Evolutionary conservation across 2,113 vertebrate species (phyloP), one percentile per base, ranked within the genome.

Genomic region (Dascyllus trimaculatus): DNA sequence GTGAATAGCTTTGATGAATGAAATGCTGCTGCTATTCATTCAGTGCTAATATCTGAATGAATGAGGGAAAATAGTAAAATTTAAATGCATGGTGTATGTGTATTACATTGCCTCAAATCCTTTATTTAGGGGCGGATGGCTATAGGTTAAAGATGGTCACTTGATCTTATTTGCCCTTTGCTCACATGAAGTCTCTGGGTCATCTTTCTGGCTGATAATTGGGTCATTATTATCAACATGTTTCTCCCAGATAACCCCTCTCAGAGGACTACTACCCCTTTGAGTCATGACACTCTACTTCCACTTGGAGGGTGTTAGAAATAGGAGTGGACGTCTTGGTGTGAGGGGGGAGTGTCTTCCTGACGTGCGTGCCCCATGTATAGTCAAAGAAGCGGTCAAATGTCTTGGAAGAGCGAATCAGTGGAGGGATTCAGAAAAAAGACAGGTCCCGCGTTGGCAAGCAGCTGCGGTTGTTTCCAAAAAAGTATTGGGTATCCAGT

Each of bases 401-500:
- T 93, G 94, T 96, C 94, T 88, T 74, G 72, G 73, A 71, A 86
- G 90, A 94, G 95, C 96, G 94, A 97, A 97, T 97, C 95, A 94
- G 91, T 89, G 90, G 67, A 68, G 89, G 66, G 93, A 91, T 92
- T 93, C 92, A 90, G 89, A 86, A 90, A 95, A 94, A 95, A 92
- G 85, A 77, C 60, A 63, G 85, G 84, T 87, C 87, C 87, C 74
- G 78, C 88, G 85, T 84, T 79, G 82, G 86, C 86, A 92, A 90
- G 69, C 94, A 93, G 89, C 90, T 94, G 78, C 85, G 46, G 80
- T 88, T 58, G 82, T 86, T 94, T 95, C 95, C 95, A 96, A 97
- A 97, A 98, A 96, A 94, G 96, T 95, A 96, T 96, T 95, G 90
- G 94, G 93, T 96, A 93, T 95, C 96, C 89, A 81, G 92, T 95